phyloP scores from a whole-genome alignment of 2,113 vertebrate species.

The Mesocricetus auratus region DNA sequence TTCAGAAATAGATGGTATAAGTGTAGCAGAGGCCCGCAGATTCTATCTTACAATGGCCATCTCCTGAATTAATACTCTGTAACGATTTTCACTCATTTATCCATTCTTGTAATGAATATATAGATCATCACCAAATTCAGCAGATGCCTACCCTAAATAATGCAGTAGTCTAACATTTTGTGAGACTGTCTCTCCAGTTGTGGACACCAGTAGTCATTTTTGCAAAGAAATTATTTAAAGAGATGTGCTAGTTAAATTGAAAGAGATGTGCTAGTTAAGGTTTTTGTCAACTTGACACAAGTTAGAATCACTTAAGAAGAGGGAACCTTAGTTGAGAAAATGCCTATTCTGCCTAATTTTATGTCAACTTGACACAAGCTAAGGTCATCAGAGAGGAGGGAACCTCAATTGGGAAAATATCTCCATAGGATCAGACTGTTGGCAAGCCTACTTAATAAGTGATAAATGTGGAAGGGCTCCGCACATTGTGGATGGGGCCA shows the following conservation, averaged over 20 bases:
- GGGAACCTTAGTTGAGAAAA: neutral
- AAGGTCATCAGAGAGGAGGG: neutral
- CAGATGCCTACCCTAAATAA: slow-evolving; percentile 24
- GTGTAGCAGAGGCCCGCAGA: neutral
- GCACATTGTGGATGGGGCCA: no score
- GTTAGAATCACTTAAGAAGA: neutral
- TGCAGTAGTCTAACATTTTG: neutral
- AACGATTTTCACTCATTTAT: slow-evolving; percentile 23
- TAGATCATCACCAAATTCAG: neutral
- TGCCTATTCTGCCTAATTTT: neutral
- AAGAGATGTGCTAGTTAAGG: neutral
- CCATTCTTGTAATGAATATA: neutral
- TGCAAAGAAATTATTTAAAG: slow-evolving; percentile 42
- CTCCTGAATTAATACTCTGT: neutral
- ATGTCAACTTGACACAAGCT: neutral
- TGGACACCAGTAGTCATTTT: slow-evolving; percentile 15
- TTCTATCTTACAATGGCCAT: neutral
- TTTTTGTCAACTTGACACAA: neutral
- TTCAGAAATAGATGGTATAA: slow-evolving; percentile 16
- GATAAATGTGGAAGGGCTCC: neutral
- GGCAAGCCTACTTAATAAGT: neutral
- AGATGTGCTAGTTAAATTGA: no score
- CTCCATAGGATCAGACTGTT: neutral
- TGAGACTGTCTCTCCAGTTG: neutral
- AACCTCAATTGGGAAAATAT: neutral